phyloP scores from a whole-genome alignment of 2,113 vertebrate species.

The Nettapus auritus region DNA sequence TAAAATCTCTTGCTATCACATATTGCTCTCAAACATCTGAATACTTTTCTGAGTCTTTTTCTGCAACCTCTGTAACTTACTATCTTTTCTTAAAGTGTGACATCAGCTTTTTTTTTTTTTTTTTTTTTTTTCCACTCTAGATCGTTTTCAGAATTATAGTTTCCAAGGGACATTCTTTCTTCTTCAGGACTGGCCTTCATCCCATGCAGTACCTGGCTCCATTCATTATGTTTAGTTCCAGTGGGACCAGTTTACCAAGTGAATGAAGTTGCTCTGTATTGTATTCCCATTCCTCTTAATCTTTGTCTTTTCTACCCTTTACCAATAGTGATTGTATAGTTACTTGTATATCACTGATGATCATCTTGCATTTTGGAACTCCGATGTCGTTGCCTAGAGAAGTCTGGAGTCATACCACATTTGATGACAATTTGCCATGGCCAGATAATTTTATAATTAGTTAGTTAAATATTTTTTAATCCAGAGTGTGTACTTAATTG shows the following conservation, averaged over 20 bases:
- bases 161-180: neutral
- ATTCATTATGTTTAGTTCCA: neutral
- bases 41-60: neutral
- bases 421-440: neutral
- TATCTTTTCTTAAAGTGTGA: neutral
- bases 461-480: constrained; percentile 40
- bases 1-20: neutral
- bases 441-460: constrained; percentile 43
- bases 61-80: neutral
- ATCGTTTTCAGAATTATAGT: neutral
- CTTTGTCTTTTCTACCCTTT: neutral
- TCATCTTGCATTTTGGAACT: neutral
- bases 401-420: neutral
- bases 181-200: neutral
- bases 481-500: neutral
- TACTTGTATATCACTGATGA: neutral
- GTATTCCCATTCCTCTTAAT: neutral
- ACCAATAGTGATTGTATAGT: neutral
- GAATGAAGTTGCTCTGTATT: neutral
- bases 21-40: neutral
- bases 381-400: neutral
- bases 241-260: neutral
- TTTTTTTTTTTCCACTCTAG: no score
- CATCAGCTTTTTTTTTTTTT: no score
- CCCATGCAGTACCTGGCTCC: neutral